These are phyloP conservation scores for Nasonia vitripennis DNA, from an alignment of 1,140 invertebrate species.

Conservation along the genomic window DNA sequence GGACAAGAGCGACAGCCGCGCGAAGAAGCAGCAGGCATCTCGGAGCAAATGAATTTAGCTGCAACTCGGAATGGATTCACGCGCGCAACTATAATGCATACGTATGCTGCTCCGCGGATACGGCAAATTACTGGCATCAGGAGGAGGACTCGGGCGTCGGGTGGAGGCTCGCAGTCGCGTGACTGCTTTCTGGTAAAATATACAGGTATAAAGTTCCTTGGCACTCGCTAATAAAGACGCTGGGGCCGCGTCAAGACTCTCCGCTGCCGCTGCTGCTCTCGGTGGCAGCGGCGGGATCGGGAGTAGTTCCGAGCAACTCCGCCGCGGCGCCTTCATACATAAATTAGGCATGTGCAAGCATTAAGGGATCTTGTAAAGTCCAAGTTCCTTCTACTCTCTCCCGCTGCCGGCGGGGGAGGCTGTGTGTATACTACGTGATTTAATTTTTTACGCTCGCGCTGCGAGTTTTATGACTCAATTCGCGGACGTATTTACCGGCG, in stretches of 20 bases:
- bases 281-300: not conserved
- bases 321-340: conserved; percentile 46
- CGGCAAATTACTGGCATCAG: conserved; percentile 47
- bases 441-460: conserved; percentile 45
- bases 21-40: too few species aligned
- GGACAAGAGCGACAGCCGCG: too few species aligned
- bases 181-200: conserved; percentile 47
- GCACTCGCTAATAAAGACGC: conserved; percentile 49
- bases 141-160: not conserved
- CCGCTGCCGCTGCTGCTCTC: not conserved
- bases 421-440: conserved; percentile 30
- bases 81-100: not conserved
- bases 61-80: conserved; percentile 7
- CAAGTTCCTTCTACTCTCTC: conserved; percentile 17
- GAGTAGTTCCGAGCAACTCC: conserved; percentile 16
- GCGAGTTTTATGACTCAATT: conserved; percentile 45
- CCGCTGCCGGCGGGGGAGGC: not conserved
- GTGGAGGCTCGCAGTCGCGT: conserved; percentile 22
- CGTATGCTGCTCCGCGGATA: conserved; percentile 24
- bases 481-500: conserved; percentile 46
- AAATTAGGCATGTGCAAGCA: conserved; percentile 53
- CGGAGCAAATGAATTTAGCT: too few species aligned
- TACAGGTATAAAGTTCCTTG: conserved; percentile 48
- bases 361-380: conserved; percentile 52
- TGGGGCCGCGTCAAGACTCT: conserved; percentile 23